Conservation (phyloP, 2,113 vertebrate genomes). For the Uria lomvia region DNA sequence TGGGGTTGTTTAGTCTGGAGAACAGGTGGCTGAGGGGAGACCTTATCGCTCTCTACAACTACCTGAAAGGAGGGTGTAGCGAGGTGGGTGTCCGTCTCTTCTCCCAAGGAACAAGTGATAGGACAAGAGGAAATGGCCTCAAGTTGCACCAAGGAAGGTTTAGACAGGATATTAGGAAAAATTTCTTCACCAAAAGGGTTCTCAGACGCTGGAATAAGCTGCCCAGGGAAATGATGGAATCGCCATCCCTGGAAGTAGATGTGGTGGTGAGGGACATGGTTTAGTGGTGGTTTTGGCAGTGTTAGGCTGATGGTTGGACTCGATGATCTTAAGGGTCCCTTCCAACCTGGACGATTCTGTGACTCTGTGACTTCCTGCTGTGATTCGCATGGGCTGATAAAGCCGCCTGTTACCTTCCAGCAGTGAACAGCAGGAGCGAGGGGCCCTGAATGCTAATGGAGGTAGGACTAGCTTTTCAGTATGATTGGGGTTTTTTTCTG, state of each 20-base stretch:
- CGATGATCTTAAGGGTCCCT: neutral
- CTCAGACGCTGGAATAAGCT: neutral
- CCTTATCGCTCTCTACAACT: neutral
- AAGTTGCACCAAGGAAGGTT: neutral
- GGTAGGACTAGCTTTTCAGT: neutral
- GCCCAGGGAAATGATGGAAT: neutral
- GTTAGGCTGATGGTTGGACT: neutral
- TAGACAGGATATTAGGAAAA: neutral
- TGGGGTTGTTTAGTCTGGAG: neutral
- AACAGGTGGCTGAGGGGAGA: neutral
- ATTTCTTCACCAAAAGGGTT: neutral
- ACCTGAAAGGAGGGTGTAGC: neutral
- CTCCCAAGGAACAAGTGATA: neutral
- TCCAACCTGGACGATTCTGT: neutral
- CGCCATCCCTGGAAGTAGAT: neutral
- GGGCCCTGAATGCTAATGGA: neutral
- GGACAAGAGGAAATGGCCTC: neutral
- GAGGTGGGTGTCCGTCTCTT: neutral
- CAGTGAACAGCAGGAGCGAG: neutral
- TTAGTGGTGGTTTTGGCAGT: neutral
- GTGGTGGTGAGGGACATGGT: neutral
- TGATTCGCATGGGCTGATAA: neutral
- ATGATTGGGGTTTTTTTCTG: neutral
- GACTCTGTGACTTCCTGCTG: neutral
- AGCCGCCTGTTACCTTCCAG: neutral